Conservation (phyloP, 2,797 vertebrate species). For the Poeciliopsis gracilis region DNA sequence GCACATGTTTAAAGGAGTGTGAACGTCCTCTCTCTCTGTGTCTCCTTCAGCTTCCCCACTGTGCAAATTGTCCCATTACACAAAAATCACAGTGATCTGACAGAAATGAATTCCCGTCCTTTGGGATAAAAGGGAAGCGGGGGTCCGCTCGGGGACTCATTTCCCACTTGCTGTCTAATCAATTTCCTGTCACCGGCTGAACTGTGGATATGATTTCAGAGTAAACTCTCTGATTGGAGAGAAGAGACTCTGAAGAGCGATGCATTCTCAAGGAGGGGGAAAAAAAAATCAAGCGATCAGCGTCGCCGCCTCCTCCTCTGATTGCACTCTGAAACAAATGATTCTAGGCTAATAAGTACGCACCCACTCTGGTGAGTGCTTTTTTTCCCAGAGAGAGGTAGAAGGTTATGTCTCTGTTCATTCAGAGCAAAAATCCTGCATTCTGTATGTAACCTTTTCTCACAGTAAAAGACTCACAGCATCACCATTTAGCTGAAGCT, state of each 20-base stretch:
- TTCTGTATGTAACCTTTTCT: background rate
- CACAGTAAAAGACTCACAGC: background rate
- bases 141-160: conserved; percentile 23
- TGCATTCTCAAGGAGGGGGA: conserved; percentile 7
- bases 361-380: background rate
- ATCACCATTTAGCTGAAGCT: background rate
- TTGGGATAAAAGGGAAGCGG: conserved; percentile 46
- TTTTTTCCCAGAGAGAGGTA: conserved; percentile 8
- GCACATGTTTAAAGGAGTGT: conserved; percentile 42
- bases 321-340: background rate
- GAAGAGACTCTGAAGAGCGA: conserved; percentile 26
- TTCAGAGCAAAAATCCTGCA: background rate
- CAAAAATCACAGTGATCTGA: conserved; percentile 53
- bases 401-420: conserved; percentile 25
- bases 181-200: conserved; percentile 56
- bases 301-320: background rate
- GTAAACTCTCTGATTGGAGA: conserved; percentile 21
- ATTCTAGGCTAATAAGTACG: background rate
- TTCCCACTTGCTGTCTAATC: conserved; percentile 56
- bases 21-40: conserved; percentile 19
- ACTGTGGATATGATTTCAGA: conserved; percentile 32
- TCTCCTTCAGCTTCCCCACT: conserved; percentile 15
- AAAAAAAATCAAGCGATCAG: conserved; percentile 22
- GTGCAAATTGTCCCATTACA: conserved; percentile 44
- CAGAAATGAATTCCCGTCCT: conserved; percentile 53